Conservation (phyloP, 2,888 invertebrate species). For the Dyspetes luteomarginatus region DNA sequence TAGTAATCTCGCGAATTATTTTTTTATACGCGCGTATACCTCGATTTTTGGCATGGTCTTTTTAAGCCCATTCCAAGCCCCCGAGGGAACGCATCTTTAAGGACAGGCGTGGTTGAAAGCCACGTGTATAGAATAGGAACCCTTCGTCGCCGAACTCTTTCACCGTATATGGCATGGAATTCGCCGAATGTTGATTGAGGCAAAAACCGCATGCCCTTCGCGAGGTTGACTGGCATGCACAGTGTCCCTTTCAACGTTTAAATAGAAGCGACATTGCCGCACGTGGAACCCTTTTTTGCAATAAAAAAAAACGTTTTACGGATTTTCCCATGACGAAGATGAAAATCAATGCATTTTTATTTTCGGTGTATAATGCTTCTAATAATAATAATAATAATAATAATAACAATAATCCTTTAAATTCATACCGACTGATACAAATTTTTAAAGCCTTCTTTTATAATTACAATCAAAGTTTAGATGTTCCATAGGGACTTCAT, state of each 20-base stretch:
- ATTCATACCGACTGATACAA: too few relatives aligned
- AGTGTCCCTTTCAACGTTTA: constrained; percentile 8
- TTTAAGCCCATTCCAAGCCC: constrained; percentile 22
- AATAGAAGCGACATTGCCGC: constrained; percentile 25
- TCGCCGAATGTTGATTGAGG: constrained; percentile 73
- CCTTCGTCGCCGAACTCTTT: constrained; percentile 66
- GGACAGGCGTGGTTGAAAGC: constrained; percentile 2
- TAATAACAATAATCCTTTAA: neutral
- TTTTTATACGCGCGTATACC: constrained; percentile 48
- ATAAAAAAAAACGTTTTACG: constrained; percentile 27
- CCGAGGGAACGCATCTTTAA: constrained; percentile 33
- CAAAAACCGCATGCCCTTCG: constrained; percentile 61
- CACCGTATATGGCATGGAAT: constrained; percentile 78
- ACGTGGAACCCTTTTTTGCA: constrained; percentile 24
- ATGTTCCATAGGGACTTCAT: too few relatives aligned
- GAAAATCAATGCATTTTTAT: constrained; percentile 14
- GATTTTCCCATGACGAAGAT: constrained; percentile 37
- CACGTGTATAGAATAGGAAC: constrained; percentile 41
- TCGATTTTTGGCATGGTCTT: constrained; percentile 47
- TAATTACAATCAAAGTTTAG: too few relatives aligned
- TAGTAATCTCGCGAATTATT: constrained; percentile 48
- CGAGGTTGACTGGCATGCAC: constrained; percentile 35
- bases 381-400: neutral
- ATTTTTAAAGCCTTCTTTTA: too few relatives aligned
- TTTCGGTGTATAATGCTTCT: neutral